Evolutionary conservation across 2,888 invertebrate genomes (phyloP), one percentile per base, ranked within the genome.

Genomic region (Melolontha melolontha): DNA sequence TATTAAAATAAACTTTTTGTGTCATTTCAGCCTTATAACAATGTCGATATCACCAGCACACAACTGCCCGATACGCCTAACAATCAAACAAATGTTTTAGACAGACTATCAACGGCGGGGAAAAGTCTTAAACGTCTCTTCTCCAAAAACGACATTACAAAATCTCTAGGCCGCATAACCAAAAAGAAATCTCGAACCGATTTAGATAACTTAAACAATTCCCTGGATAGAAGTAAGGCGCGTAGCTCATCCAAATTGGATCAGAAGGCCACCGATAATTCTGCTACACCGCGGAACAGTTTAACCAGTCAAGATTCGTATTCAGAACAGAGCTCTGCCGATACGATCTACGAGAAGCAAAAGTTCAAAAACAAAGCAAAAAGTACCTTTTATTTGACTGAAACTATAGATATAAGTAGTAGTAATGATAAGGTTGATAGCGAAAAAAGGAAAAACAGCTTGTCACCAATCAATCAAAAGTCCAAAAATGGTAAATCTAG

Each of bases 351-450:
- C 57, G 70, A 75, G 59, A 72, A 70, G 12, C 69, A 69, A 29
- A 62, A 67, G 54, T 51, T 71, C 84, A 87, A 52, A 68, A 74
- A 72, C 51, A 79, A 79, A 72, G 76, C 89, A 0, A 88, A 89
- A 72, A 91, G 92, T 55, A 91, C 91, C 0, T 92, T 92, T 80
- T 92, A 92, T 77, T 80, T 92, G 74, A 90, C 90, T 55, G 89
- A 91, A 72, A 87, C 89, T 0, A 87, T 88, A 74, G 89, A 90
- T 75, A 85, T 88, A 1, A 4, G 22, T 22, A 22, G 90, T 77
- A 71, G 74, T 27, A 72, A 73, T 34, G 69, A 74, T 73, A 68
- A 81, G 80, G 51, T 39, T 14, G 59, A 64, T 52, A 64, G 64
- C 67, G 81, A 83, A 76, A 84, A 84, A 78, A 81, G 83, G 51